Evolutionary conservation across 2,797 vertebrate genomes (phyloP).

Genomic region (Argya squamiceps): DNA sequence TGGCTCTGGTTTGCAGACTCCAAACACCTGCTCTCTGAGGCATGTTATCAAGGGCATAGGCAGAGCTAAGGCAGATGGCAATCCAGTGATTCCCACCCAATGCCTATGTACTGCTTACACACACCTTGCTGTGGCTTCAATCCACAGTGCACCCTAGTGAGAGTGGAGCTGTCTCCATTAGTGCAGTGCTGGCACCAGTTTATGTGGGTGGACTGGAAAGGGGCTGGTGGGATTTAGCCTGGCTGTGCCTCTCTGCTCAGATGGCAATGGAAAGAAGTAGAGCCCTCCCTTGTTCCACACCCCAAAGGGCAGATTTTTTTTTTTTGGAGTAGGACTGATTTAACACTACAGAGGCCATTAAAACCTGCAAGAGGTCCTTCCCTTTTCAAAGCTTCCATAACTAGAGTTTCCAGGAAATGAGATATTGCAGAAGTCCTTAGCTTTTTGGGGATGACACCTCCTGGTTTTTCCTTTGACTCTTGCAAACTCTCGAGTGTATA

Average conservation of each 20-base stretch:
- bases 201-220: neutral
- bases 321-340: neutral
- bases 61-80: neutral
- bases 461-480: neutral
- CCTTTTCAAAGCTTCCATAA: neutral
- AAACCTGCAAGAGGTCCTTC: neutral
- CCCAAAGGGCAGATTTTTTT: neutral
- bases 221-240: neutral
- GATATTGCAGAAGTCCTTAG: neutral
- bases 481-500: neutral
- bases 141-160: accelerated
- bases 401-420: neutral
- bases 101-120: accelerated
- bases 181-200: neutral
- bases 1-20: neutral
- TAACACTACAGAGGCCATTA: neutral
- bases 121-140: neutral
- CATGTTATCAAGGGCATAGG: accelerated
- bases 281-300: accelerated
- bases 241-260: neutral
- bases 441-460: neutral
- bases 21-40: neutral
- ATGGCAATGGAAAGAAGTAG: neutral
- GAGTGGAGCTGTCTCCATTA: neutral
- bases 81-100: neutral